phyloP scores from a whole-genome alignment of 2,113 vertebrate species.

The Spilogale gracilis region DNA sequence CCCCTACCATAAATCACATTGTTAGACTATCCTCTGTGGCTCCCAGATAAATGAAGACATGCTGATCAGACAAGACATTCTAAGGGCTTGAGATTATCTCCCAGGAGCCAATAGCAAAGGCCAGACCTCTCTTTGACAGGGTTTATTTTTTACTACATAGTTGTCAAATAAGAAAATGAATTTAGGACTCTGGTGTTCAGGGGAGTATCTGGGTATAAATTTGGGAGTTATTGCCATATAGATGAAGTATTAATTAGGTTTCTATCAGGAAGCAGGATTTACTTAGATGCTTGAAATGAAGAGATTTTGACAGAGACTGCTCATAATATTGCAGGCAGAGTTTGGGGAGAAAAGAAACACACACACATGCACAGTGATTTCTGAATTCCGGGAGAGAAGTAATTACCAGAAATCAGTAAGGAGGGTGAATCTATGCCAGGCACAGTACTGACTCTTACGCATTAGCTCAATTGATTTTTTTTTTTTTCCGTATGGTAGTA shows the following conservation, averaged over 20 bases:
- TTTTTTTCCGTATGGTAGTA: background rate
- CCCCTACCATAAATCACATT: background rate
- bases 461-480: conserved; percentile 8
- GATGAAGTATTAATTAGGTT: background rate
- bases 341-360: background rate
- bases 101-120: background rate
- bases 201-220: background rate
- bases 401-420: background rate
- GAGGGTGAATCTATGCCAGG: background rate
- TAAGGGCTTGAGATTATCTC: background rate
- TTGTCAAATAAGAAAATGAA: conserved; percentile 15
- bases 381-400: background rate
- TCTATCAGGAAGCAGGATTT: background rate
- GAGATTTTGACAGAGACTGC: background rate
- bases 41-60: background rate
- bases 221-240: background rate
- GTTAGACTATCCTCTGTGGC: background rate
- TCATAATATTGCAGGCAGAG: background rate
- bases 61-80: background rate
- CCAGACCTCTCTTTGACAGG: background rate
- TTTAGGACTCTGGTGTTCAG: background rate
- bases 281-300: conserved; percentile 27
- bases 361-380: background rate
- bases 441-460: background rate
- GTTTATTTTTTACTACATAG: background rate